Evolutionary conservation across 2,888 invertebrate species (phyloP).

Genomic region (Calephelis perditalis): DNA sequence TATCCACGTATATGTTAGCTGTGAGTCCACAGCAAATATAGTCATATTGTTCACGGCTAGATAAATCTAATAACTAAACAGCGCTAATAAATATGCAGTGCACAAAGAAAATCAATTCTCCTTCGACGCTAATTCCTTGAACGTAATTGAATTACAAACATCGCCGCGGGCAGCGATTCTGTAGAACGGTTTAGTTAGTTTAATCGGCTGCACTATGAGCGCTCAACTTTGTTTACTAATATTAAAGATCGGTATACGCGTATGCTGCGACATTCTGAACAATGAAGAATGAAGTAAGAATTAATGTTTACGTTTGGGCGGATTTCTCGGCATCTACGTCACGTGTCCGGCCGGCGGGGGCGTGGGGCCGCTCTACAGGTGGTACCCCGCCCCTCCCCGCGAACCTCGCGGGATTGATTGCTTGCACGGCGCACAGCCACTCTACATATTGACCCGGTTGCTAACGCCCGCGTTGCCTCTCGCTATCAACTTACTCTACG

Average conservation of each 20-base stretch:
- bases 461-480: constrained; percentile 66
- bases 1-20: no score
- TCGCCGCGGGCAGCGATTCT: constrained; percentile 26
- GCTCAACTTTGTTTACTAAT: constrained; percentile 70
- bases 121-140: constrained; percentile 48
- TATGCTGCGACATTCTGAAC: constrained; percentile 67
- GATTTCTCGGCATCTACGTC: constrained; percentile 74
- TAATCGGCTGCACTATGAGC: constrained; percentile 36
- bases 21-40: no score
- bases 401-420: constrained; percentile 69
- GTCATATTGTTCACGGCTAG: no score
- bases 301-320: constrained; percentile 78
- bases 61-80: constrained; percentile 6
- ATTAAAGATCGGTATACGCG: constrained; percentile 63
- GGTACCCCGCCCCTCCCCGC: constrained; percentile 48
- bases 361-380: constrained; percentile 57
- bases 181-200: constrained; percentile 15
- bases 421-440: constrained; percentile 68
- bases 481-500: constrained; percentile 58
- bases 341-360: constrained; percentile 58
- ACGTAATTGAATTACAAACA: constrained; percentile 60
- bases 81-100: constrained; percentile 17
- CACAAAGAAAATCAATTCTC: constrained; percentile 31
- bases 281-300: constrained; percentile 76
- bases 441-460: constrained; percentile 75